These are phyloP conservation scores for Erebia ligea DNA, from an alignment of 2,888 invertebrate genomes.

Conservation along the genomic window DNA sequence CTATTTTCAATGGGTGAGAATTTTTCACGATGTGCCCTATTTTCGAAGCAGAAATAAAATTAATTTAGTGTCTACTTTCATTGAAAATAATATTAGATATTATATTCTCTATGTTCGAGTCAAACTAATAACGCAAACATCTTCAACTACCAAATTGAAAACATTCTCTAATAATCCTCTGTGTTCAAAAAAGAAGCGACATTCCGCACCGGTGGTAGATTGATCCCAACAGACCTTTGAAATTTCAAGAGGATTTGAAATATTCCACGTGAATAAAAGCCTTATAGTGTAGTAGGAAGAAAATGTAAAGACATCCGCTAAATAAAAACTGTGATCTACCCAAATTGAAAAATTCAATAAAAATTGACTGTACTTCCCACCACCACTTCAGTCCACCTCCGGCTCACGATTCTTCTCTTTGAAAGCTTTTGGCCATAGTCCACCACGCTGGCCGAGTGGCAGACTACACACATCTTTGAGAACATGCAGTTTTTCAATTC, in stretches of 20 bases:
- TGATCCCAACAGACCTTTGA: constrained; percentile 14
- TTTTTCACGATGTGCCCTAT: constrained; percentile 8
- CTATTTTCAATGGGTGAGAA: background rate
- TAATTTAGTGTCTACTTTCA: background rate
- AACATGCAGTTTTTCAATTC: no score
- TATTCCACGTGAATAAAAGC: constrained; percentile 4
- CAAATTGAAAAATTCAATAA: no score
- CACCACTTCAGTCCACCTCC: no score
- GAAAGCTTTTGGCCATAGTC: no score
- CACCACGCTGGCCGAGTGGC: no score
- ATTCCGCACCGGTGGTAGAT: constrained; percentile 7
- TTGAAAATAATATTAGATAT: background rate
- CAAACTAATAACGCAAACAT: background rate
- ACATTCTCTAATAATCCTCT: background rate
- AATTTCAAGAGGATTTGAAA: constrained; percentile 1
- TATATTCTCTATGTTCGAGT: background rate
- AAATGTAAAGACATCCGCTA: background rate
- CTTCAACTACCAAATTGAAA: constrained; percentile 6
- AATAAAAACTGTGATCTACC: no score
- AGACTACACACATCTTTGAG: no score
- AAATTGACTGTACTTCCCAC: no score
- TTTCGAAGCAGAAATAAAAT: constrained; percentile 1
- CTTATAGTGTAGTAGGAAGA: background rate
- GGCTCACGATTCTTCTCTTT: no score
- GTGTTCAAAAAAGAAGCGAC: background rate